Evolutionary conservation across 2,113 vertebrate genomes (phyloP).

Genomic region (Malurus alboscapulatus): DNA sequence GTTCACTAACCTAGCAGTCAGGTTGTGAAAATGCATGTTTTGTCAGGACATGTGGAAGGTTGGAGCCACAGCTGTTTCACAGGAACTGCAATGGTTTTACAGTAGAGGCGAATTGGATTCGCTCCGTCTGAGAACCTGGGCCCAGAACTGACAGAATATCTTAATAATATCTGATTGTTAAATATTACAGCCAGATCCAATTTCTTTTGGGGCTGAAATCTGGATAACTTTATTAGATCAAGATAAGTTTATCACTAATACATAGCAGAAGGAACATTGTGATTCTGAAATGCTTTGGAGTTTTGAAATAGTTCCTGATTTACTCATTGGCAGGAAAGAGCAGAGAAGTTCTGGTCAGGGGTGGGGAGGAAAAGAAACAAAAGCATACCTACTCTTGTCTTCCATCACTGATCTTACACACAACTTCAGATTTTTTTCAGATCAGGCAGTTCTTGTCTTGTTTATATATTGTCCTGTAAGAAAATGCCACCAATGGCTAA

Average conservation of each 20-base stretch:
- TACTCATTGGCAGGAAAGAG: background rate
- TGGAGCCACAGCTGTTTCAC: background rate
- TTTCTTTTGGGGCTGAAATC: background rate
- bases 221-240: background rate
- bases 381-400: background rate
- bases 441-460: background rate
- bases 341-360: background rate
- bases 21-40: conserved; percentile 5
- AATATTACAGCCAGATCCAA: background rate
- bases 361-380: background rate
- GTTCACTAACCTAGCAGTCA: background rate
- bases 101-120: fast-evolving
- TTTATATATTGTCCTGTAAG: background rate
- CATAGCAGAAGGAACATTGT: fast-evolving
- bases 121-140: background rate
- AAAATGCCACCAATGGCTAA: background rate
- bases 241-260: background rate
- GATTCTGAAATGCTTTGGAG: background rate
- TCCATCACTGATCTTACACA: background rate
- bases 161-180: background rate
- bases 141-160: background rate
- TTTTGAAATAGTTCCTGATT: background rate
- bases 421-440: background rate
- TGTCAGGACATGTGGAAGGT: background rate
- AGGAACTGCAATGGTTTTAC: background rate